A percentile compares a stretch with the other conserved stretches of the same genome.
These are phyloP conservation scores for Eumaeus atala DNA, from an alignment of 1,140 invertebrate genomes.

Conservation along the genomic window DNA sequence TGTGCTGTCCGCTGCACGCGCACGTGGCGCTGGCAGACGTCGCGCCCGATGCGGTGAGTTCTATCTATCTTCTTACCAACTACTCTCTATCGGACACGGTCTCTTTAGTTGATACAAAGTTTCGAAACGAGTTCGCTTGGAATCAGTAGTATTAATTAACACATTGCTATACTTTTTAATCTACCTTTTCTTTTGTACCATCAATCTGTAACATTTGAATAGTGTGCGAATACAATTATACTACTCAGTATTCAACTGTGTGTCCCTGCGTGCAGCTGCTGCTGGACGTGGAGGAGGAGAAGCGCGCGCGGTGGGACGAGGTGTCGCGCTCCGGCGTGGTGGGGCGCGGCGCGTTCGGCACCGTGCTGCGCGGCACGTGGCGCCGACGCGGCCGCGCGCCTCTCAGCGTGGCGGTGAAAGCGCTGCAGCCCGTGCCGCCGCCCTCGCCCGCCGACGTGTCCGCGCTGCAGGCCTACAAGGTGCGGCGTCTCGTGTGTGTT, in stretches of 20 bases:
- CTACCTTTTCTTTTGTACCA: too few relatives aligned
- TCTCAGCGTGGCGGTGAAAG: constrained; percentile 92
- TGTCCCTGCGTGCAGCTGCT: too few relatives aligned
- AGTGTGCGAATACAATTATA: too few relatives aligned
- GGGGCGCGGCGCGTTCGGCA: constrained; percentile 98
- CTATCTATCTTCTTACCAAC: too few relatives aligned
- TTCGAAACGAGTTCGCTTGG: background rate
- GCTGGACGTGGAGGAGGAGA: constrained; percentile 87
- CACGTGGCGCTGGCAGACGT: constrained; percentile 83
- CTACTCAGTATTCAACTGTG: too few relatives aligned
- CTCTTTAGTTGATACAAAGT: background rate
- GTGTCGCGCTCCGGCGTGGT: constrained; percentile 86
- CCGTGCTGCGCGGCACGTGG: constrained; percentile 92
- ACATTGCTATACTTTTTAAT: too few relatives aligned
- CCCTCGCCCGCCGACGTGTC: constrained; percentile 83
- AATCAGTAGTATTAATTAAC: background rate
- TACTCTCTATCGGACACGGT: too few relatives aligned
- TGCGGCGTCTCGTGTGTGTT: constrained; percentile 44
- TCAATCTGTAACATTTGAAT: too few relatives aligned
- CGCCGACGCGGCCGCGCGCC: constrained; percentile 73
- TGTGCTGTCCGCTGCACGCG: constrained; percentile 84
- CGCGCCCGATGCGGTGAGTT: constrained; percentile 78
- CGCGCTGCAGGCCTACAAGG: constrained; percentile 87
- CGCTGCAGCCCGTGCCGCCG: constrained; percentile 94
- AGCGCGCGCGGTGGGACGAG: constrained; percentile 86